Evolutionary conservation across 2,888 invertebrate genomes (phyloP).

Genomic region (Noctua janthe): DNA sequence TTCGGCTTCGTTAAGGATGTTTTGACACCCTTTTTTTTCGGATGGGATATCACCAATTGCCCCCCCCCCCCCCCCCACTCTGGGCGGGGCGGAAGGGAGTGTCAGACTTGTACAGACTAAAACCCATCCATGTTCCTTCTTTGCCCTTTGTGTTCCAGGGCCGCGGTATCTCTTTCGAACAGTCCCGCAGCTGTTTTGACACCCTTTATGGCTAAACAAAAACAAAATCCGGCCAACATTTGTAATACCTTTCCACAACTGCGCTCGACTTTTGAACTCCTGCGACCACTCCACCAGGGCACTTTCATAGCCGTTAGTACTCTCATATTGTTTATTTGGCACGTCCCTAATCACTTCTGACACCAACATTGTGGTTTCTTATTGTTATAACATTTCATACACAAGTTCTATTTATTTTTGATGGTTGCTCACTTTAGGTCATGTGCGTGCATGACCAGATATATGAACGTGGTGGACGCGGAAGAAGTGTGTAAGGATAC

Average conservation of each 20-base stretch:
- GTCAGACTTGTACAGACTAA: too few species aligned
- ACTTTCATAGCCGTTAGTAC: constrained; percentile 12
- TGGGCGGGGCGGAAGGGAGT: too few species aligned
- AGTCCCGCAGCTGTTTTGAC: too few species aligned
- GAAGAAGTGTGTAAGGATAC: neutral
- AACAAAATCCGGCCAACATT: neutral
- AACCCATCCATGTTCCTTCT: too few species aligned
- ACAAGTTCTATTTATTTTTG: neutral
- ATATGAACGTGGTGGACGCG: neutral
- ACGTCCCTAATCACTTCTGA: constrained; percentile 33
- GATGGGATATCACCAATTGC: too few species aligned
- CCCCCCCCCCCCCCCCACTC: too few species aligned
- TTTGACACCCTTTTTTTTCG: too few species aligned
- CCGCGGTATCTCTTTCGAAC: too few species aligned
- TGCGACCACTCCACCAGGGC: constrained; percentile 74
- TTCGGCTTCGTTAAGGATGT: neutral
- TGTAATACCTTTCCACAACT: constrained; percentile 83
- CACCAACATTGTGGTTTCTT: constrained; percentile 55
- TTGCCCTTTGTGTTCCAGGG: too few species aligned
- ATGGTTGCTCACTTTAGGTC: constrained; percentile 8
- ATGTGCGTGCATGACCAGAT: neutral
- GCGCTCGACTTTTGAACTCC: constrained; percentile 79
- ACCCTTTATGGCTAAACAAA: neutral
- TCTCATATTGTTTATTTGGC: constrained; percentile 26
- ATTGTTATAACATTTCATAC: neutral